phyloP scores from a whole-genome alignment of 2,888 invertebrate genomes.

The Agelastica alni region DNA sequence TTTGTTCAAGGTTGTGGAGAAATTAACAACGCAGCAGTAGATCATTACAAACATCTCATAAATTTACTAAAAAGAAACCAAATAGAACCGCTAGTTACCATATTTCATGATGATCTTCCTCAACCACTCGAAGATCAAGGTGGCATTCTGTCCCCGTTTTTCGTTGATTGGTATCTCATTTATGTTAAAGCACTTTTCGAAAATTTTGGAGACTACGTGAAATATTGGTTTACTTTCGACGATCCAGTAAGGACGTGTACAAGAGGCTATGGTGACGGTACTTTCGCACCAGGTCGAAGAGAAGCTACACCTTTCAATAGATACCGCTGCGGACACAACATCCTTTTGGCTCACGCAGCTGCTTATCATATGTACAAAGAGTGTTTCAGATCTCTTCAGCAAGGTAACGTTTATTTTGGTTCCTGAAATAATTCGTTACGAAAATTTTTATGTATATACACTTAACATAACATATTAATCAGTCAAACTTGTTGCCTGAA shows the following conservation, averaged over 20 bases:
- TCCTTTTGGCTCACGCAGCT: conserved; percentile 15
- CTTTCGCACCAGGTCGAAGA: conserved; percentile 7
- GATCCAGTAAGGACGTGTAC: conserved; percentile 9
- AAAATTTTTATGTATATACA: background rate
- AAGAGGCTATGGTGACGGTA: conserved; percentile 19
- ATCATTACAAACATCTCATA: background rate
- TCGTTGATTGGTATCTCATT: conserved; percentile 14
- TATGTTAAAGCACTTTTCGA: conserved; percentile 19
- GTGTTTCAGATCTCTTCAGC: conserved; percentile 4
- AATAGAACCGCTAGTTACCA: conserved; percentile 21
- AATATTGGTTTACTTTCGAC: conserved; percentile 23
- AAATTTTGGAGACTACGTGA: conserved; percentile 17
- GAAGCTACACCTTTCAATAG: conserved; percentile 9
- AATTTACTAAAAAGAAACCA: conserved; percentile 4
- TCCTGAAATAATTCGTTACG: background rate
- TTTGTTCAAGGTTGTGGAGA: conserved; percentile 2
- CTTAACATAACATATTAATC: no score
- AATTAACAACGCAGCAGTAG: background rate
- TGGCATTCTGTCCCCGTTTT: conserved; percentile 9
- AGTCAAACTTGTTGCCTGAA: no score
- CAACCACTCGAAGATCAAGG: conserved; percentile 22
- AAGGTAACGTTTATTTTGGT: conserved; percentile 3
- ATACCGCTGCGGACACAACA: conserved; percentile 19
- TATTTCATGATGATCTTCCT: conserved; percentile 18
- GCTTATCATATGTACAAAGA: conserved; percentile 19